Evolutionary conservation across 1,140 invertebrate genomes (phyloP).

Genomic region (Heliconius congener): DNA sequence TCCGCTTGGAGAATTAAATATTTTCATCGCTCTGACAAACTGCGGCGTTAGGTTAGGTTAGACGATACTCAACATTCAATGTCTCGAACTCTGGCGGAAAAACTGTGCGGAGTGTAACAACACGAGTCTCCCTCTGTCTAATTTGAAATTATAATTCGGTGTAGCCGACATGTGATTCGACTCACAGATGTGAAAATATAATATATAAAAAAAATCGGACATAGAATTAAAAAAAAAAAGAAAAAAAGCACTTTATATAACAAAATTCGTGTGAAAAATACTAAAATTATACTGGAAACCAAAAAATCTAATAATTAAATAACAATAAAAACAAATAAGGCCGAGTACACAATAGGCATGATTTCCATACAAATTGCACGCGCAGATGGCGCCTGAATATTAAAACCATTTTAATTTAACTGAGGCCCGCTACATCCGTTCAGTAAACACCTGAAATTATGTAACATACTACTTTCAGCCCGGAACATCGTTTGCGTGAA

Average conservation of each 20-base stretch:
- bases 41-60: too few relatives aligned
- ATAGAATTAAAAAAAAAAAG: background rate
- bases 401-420: slow-evolving; percentile 28
- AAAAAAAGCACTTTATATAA: background rate
- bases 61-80: too few relatives aligned
- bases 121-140: too few relatives aligned
- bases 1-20: too few relatives aligned
- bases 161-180: too few relatives aligned
- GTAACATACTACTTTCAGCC: background rate
- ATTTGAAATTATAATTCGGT: too few relatives aligned
- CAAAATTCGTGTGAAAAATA: background rate
- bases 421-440: background rate
- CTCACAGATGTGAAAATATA: too few relatives aligned
- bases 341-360: slow-evolving; percentile 25
- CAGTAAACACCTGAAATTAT: slow-evolving; percentile 8
- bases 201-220: too few relatives aligned
- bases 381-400: slow-evolving; percentile 37
- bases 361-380: slow-evolving; percentile 47
- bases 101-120: too few relatives aligned
- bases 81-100: too few relatives aligned
- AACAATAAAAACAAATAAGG: slow-evolving; percentile 42
- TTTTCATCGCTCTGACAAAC: too few relatives aligned
- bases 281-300: background rate
- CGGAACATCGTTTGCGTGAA: too few relatives aligned
- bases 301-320: slow-evolving; percentile 33